Conservation (phyloP, 2,797 vertebrate species). For the Astyanax mexicanus region DNA sequence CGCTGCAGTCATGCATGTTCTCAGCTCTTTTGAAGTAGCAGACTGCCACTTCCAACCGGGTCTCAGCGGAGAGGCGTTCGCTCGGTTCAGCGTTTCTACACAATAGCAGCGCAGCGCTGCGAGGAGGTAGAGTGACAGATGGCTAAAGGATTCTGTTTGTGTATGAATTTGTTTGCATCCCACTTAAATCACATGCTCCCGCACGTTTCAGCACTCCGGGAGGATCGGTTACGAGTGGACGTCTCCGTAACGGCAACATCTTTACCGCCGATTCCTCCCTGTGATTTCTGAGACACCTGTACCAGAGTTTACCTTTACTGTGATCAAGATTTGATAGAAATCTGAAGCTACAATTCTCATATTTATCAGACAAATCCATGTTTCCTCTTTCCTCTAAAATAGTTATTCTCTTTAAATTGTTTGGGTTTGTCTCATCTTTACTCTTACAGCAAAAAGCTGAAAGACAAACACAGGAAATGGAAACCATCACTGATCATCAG, state of each 20-base stretch:
- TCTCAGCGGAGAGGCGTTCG: conserved; percentile 46
- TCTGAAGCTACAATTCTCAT: background rate
- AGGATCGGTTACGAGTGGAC: background rate
- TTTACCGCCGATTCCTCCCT: background rate
- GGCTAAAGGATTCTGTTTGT: conserved; percentile 31
- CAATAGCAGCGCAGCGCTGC: conserved; percentile 36
- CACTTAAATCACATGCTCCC: conserved; percentile 1
- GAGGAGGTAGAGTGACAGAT: conserved; percentile 48
- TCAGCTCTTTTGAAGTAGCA: conserved; percentile 17
- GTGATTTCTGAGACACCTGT: background rate
- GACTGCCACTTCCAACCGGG: conserved; percentile 46
- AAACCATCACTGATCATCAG: too few species aligned
- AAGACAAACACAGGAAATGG: too few species aligned
- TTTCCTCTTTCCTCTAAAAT: too few species aligned
- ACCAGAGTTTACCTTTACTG: background rate
- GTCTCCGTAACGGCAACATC: background rate
- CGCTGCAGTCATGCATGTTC: conserved; percentile 4
- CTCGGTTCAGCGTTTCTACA: conserved; percentile 61
- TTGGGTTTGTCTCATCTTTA: background rate
- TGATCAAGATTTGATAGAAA: conserved; percentile 22
- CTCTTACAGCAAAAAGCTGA: too few species aligned
- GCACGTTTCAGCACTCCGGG: conserved; percentile 21
- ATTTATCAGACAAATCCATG: conserved; percentile 12
- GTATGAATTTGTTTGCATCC: conserved; percentile 17
- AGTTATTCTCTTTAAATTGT: background rate